Evolutionary conservation across 30 jellyfish, hydroid and myxozoan species (phyloP).

Genomic region (Hydractinia echinata): DNA sequence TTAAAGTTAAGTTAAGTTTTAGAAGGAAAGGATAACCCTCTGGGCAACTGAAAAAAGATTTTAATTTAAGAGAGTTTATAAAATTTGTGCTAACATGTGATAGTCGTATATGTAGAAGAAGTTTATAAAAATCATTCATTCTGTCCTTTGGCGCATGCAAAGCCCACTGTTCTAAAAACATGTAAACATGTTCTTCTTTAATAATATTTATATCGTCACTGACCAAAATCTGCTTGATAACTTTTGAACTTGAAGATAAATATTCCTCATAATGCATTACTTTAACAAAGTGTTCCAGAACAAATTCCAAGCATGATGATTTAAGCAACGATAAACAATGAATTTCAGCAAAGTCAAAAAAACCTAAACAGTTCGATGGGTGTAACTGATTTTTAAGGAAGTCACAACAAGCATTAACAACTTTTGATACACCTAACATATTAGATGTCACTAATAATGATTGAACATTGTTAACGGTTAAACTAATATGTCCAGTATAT

Average conservation of each 20-base stretch:
- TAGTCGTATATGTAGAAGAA: conserved; percentile 43
- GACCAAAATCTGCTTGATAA: conserved; percentile 37
- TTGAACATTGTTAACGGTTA: conserved; percentile 61
- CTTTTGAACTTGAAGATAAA: conserved; percentile 24
- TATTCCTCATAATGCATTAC: conserved; percentile 57
- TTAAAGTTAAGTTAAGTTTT: conserved; percentile 38
- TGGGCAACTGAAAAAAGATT: conserved; percentile 27
- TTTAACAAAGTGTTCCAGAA: conserved; percentile 63
- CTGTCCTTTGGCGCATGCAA: conserved; percentile 52
- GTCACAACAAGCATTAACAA: conserved; percentile 86
- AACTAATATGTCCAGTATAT: conserved; percentile 60
- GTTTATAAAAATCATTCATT: conserved; percentile 48
- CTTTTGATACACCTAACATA: conserved; percentile 62
- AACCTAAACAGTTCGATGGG: conserved; percentile 78
- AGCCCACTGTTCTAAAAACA: conserved; percentile 71
- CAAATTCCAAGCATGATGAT: conserved; percentile 48
- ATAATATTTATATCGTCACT: conserved; percentile 55
- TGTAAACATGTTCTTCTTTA: conserved; percentile 65
- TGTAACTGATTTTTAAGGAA: conserved; percentile 63
- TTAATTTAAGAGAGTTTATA: conserved; percentile 25
- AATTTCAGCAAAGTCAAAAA: conserved; percentile 59
- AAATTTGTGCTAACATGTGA: conserved; percentile 49
- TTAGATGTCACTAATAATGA: conserved; percentile 74
- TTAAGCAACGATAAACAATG: conserved; percentile 55
- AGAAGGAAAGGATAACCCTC: conserved; percentile 10